A percentile compares a stretch with the other conserved stretches of the same genome.
phyloP scores from a whole-genome alignment of 2,113 vertebrate genomes.

The Equus quagga region DNA sequence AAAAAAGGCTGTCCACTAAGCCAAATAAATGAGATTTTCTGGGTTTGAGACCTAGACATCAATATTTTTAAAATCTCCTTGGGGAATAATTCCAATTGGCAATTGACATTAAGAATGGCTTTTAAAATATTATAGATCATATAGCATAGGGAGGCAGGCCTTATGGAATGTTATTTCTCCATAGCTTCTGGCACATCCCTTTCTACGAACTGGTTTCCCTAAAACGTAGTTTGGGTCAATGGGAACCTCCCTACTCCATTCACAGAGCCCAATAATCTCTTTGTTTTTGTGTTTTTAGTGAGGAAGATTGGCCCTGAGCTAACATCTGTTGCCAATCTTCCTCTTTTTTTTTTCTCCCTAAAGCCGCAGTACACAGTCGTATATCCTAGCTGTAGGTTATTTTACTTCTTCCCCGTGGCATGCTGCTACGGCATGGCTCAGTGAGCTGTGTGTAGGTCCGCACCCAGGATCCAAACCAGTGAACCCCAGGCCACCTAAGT shows the following conservation, averaged over 20 bases:
- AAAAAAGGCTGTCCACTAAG: not conserved
- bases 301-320: too few species aligned
- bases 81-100: not conserved
- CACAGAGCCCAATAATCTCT: not conserved
- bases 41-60: not conserved
- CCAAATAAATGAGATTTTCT: not conserved
- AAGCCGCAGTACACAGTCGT: too few species aligned
- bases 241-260: not conserved
- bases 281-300: too few species aligned
- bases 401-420: too few species aligned
- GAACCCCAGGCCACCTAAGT: too few species aligned
- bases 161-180: not conserved
- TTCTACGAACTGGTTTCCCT: not conserved
- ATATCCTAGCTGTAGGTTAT: too few species aligned
- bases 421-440: too few species aligned
- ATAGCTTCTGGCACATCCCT: not conserved
- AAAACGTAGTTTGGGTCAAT: not conserved
- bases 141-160: not conserved
- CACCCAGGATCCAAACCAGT: too few species aligned
- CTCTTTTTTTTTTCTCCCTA: too few species aligned
- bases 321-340: too few species aligned
- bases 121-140: not conserved
- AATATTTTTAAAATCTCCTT: not conserved
- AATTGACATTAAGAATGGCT: not conserved
- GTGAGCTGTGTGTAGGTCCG: too few species aligned